phyloP scores from a whole-genome alignment of 2,113 vertebrate genomes.

The Gobiocypris rarus region DNA sequence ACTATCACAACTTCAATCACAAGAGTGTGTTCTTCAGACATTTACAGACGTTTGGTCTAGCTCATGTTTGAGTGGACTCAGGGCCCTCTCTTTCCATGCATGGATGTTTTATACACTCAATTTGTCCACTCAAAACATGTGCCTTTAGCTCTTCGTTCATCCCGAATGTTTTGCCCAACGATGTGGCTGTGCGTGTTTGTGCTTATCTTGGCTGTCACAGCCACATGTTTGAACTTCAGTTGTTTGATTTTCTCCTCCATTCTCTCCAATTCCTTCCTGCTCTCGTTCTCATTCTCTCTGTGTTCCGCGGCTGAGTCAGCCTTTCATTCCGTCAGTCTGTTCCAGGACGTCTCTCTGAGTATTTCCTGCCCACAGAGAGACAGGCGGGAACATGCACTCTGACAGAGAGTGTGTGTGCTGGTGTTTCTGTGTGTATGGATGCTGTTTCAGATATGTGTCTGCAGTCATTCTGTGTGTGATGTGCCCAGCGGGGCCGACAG shows the following conservation, averaged over 20 bases:
- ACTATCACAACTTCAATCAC: too few species aligned
- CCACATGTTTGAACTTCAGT: neutral
- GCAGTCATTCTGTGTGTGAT: constrained; percentile 28
- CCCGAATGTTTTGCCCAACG: neutral
- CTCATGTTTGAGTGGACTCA: neutral
- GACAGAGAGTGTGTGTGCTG: constrained; percentile 25
- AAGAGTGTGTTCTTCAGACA: neutral
- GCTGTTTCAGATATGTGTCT: constrained; percentile 19
- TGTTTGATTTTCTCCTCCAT: constrained; percentile 17
- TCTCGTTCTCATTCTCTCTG: neutral
- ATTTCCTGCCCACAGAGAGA: constrained; percentile 57
- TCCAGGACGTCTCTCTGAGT: constrained; percentile 22
- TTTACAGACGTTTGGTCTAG: neutral
- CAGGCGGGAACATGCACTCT: constrained; percentile 47
- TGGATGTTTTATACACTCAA: neutral
- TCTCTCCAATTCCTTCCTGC: neutral
- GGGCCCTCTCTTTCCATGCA: neutral
- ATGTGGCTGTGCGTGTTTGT: neutral
- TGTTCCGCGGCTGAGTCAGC: neutral
- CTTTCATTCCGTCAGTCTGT: constrained; percentile 8
- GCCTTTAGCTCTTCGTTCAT: neutral
- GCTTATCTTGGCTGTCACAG: constrained; percentile 22
- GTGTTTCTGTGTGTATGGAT: constrained; percentile 43
- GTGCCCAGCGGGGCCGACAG: constrained; percentile 36
- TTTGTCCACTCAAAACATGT: neutral